Percentiles rank a stretch among this genome's conserved stretches.
Conservation (phyloP, 2,888 invertebrate genomes). For the Trichopoda pennipes region DNA sequence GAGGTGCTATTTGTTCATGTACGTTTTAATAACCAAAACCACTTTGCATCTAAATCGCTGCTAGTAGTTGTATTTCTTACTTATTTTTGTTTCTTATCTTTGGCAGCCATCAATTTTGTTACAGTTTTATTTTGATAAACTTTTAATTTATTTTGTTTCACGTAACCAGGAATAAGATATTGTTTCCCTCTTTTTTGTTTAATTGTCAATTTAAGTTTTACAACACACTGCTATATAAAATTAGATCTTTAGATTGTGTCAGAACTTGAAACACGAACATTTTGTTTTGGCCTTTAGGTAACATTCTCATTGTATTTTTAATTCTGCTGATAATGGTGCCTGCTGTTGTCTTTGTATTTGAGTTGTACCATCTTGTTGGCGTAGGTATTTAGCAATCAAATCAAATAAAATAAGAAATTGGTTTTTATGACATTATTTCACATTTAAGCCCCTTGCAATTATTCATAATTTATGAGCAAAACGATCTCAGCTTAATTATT, state of each 20-base stretch:
- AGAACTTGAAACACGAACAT: conserved; percentile 59
- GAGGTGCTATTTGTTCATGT: neutral
- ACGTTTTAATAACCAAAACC: neutral
- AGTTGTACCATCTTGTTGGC: neutral
- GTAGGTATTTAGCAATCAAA: neutral
- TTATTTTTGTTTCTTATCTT: neutral
- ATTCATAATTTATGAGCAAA: conserved; percentile 38
- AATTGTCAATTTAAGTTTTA: conserved; percentile 65
- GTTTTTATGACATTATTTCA: conserved; percentile 43
- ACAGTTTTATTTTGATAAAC: conserved; percentile 38
- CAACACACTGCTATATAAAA: conserved; percentile 36
- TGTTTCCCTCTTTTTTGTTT: conserved; percentile 37
- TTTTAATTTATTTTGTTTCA: conserved; percentile 38
- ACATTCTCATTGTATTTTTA: conserved; percentile 50
- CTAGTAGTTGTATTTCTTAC: neutral
- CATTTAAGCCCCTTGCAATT: conserved; percentile 49
- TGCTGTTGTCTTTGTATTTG: neutral
- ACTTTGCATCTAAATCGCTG: neutral
- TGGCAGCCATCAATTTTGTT: conserved; percentile 18
- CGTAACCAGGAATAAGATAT: conserved; percentile 2
- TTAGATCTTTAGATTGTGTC: conserved; percentile 63
- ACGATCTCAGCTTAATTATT: conserved; percentile 1
- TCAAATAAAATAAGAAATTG: conserved; percentile 2
- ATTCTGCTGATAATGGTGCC: neutral
- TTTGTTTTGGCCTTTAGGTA: conserved; percentile 48